These are phyloP conservation scores for Rhynchonycteris naso DNA, from an alignment of 2,797 vertebrate genomes.

Conservation along the genomic window DNA sequence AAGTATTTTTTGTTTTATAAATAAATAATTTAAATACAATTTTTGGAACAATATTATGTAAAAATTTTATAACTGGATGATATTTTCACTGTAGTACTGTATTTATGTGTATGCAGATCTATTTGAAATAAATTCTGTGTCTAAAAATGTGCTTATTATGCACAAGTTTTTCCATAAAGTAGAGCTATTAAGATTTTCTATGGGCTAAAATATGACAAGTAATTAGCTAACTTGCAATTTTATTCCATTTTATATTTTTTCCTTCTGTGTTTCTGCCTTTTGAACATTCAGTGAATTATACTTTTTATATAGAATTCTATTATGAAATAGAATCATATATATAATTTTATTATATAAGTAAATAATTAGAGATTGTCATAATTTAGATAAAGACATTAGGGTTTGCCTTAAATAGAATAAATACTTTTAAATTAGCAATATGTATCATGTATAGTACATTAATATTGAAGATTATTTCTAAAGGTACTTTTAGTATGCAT, in stretches of 20 bases:
- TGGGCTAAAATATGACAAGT: neutral
- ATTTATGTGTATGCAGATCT: neutral
- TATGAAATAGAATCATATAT: neutral
- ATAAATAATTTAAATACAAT: neutral
- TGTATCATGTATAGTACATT: neutral
- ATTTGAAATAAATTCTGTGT: neutral
- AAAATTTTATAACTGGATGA: neutral
- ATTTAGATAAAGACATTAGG: neutral
- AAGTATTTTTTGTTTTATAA: neutral
- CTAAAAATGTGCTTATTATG: conserved; percentile 17
- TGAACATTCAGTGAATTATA: neutral
- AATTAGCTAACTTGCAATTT: neutral
- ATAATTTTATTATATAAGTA: neutral
- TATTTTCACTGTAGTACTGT: neutral
- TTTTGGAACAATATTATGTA: neutral
- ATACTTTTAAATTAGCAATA: neutral
- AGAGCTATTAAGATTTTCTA: neutral
- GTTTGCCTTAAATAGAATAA: neutral
- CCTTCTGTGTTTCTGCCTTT: neutral
- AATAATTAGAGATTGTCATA: neutral
- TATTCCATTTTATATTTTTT: neutral
- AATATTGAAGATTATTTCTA: neutral
- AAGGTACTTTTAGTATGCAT: neutral
- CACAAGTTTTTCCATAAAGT: conserved; percentile 13
- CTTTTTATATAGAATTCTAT: neutral